A percentile compares a stretch with the other conserved stretches of the same genome.
Conservation (phyloP, 2,888 invertebrate species). For the Eueremaeus valkanovi region DNA sequence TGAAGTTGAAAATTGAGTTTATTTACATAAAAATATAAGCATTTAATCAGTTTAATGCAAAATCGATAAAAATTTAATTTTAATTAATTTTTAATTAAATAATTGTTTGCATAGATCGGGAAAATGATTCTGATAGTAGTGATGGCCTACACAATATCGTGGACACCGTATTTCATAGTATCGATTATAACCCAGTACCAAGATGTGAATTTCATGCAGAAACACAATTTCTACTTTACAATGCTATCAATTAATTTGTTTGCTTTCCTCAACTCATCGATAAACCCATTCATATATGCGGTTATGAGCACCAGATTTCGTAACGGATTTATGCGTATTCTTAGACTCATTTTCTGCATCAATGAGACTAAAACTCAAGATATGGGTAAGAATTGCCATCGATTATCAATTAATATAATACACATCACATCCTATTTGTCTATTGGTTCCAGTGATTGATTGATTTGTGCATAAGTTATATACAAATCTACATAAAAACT, state of each 20-base stretch:
- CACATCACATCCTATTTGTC: too few relatives aligned
- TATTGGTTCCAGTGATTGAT: too few relatives aligned
- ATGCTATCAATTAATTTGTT: slow-evolving; percentile 55
- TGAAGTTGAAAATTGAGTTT: too few relatives aligned
- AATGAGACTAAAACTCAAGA: not conserved
- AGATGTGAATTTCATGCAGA: slow-evolving; percentile 51
- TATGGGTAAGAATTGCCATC: not conserved
- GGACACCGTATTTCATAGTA: slow-evolving; percentile 56
- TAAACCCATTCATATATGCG: slow-evolving; percentile 56
- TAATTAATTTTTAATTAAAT: too few relatives aligned
- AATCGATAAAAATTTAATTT: too few relatives aligned
- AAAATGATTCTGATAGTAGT: slow-evolving; percentile 56
- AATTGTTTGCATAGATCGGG: slow-evolving; percentile 52
- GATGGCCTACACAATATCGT: slow-evolving; percentile 53
- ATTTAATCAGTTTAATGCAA: too few relatives aligned
- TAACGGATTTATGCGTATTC: slow-evolving; percentile 50
- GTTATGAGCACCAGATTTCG: slow-evolving; percentile 55
- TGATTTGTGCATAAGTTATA: too few relatives aligned
- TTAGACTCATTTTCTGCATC: slow-evolving; percentile 42
- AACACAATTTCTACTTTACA: slow-evolving; percentile 54
- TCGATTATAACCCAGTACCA: slow-evolving; percentile 54
- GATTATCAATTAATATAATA: not conserved
- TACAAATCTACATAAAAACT: too few relatives aligned
- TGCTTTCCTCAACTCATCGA: slow-evolving; percentile 55
- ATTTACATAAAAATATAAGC: too few relatives aligned